These are phyloP conservation scores for Heterotis niloticus DNA, from an alignment of 2,113 vertebrate species.

Conservation along the genomic window DNA sequence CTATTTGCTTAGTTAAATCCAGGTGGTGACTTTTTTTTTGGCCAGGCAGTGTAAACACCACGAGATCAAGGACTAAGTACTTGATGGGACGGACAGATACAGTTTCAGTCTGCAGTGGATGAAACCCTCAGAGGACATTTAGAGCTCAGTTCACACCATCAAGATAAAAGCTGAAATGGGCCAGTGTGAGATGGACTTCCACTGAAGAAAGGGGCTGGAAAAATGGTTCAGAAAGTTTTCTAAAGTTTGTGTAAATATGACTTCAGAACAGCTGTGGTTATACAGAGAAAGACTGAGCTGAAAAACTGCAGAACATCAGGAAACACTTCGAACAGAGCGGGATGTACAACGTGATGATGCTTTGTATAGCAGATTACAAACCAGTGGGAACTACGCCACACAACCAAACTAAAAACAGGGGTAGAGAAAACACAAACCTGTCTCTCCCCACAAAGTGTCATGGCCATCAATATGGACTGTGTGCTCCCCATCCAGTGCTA, in stretches of 20 bases:
- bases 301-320: neutral
- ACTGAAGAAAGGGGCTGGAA: slow-evolving; percentile 22
- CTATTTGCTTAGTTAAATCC: too few species aligned
- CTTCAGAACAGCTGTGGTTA: neutral
- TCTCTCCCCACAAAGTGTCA: slow-evolving; percentile 96
- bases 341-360: slow-evolving; percentile 13
- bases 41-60: too few species aligned
- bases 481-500: slow-evolving; percentile 73
- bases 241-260: slow-evolving; percentile 23
- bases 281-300: neutral
- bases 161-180: slow-evolving; percentile 41
- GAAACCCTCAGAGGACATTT: slow-evolving; percentile 15
- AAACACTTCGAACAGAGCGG: slow-evolving; percentile 27
- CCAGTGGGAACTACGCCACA: slow-evolving; percentile 35
- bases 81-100: slow-evolving; percentile 30
- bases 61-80: neutral
- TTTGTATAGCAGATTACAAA: slow-evolving; percentile 43
- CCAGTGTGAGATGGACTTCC: slow-evolving; percentile 41
- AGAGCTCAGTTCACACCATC: slow-evolving; percentile 31
- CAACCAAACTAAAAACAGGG: slow-evolving; percentile 34
- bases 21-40: too few species aligned
- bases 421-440: slow-evolving; percentile 67
- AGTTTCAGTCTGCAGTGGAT: slow-evolving; percentile 38
- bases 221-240: slow-evolving; percentile 19
- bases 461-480: slow-evolving; percentile 81